Evolutionary conservation across 2,113 vertebrate species (phyloP), one percentile per base, ranked within the genome.

Genomic region (Megalops atlanticus): DNA sequence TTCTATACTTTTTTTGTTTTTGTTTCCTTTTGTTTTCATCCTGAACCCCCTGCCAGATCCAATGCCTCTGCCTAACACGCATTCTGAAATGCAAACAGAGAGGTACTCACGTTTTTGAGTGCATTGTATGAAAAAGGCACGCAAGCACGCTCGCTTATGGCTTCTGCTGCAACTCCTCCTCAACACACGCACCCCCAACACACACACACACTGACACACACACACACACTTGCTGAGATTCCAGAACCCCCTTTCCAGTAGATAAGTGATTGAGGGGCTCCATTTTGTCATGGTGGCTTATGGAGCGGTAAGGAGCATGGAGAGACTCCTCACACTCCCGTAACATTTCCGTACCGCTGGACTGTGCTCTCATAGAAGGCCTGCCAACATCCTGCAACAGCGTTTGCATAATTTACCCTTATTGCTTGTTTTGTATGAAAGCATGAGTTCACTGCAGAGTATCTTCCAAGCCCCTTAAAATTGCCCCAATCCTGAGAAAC

Each of bases 11-110:
- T 64, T 4, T 40, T 74, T 39, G 45, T 24, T 78, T 81, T 84
- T 49, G 16, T 64, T 39, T n/a, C 27, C 79, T 80, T 83, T 83
- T 69, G 45, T 75, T 74, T 84, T 41, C 7, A 40, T 11, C 35
- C 36, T 14, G 73, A 52, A 27, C 35, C 2, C 52, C 69, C 71
- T 74, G 47, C 49, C n/a, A 41, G 41, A n/a, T 40, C 52, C n/a
- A 69, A 73, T 68, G n/a, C 43, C 45, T 3, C 58, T 70, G 33
- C 14, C 41, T 21, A 7, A 70, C 58, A 39, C 11, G 2, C 76
- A 36, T 8, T 38, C 14, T 41, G 77, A 27, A 69, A 40, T 3
- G 68, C 75, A 71, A 1, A 69, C 36, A 71, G 3, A 58, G 18
- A 58, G 52, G 16, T n/a, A 58, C 52, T 10, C 45, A 41, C 27